Percentiles rank a stretch among this genome's conserved stretches.
Evolutionary conservation across 2,113 vertebrate genomes (phyloP).

Genomic region (Pongo pygmaeus): DNA sequence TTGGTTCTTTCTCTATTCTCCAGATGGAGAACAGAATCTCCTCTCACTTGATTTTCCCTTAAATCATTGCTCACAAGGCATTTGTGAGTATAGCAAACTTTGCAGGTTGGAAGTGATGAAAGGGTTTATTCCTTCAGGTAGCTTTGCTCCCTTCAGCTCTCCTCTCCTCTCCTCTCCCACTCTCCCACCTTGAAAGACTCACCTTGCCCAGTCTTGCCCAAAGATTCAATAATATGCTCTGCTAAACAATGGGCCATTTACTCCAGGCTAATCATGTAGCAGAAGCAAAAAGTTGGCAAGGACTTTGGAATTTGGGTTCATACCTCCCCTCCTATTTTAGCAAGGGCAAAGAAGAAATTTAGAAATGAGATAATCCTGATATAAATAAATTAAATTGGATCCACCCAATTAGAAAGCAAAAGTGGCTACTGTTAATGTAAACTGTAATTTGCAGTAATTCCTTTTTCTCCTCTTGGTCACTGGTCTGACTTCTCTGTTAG

Average conservation of each 20-base stretch:
- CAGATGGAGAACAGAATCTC: not conserved
- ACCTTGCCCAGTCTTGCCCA: not conserved
- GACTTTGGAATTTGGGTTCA: not conserved
- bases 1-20: not conserved
- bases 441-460: not conserved
- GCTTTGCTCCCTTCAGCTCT: not conserved
- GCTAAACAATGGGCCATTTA: not conserved
- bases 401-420: not conserved
- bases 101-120: not conserved
- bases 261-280: not conserved
- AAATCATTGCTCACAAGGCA: not conserved
- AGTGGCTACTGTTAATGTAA: not conserved
- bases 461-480: not conserved
- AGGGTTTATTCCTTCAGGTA: not conserved
- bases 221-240: not conserved
- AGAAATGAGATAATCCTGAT: not conserved
- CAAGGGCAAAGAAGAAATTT: not conserved
- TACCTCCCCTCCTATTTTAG: not conserved
- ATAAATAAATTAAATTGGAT: not conserved
- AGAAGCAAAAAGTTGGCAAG: not conserved
- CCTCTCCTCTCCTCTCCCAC: not conserved
- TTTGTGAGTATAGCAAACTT: not conserved
- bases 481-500: not conserved
- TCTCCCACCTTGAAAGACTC: rapidly evolving
- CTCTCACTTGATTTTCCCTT: not conserved